Evolutionary conservation across 2,888 invertebrate species (phyloP), one percentile per base, ranked within the genome.

Genomic region (Resseliella maxima): DNA sequence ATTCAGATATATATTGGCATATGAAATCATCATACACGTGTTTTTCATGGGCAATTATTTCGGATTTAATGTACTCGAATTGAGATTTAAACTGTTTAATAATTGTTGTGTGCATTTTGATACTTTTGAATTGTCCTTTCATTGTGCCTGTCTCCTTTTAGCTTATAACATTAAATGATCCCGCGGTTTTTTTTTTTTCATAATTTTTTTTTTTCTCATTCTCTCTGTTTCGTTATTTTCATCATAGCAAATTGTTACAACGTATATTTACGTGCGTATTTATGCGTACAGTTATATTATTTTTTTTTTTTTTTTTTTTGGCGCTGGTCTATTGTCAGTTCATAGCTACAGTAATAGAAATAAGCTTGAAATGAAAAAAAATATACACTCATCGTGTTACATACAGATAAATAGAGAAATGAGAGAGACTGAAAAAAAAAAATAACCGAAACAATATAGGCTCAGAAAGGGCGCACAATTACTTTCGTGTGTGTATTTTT

Each of bases 41-140:
- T 86, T 86, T 86, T 85, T 85, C 31, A 45, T 85, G 18, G 50
- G 86, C 86, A 86, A 86, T 86, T 86, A 86, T 85, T 86, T 86
- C 36, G 85, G 86, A 86, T 86, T 86, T 85, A 86, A 85, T 86
- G 86, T 38, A 86, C 86, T 86, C 86, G 72, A 86, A 86, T 86
- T 86, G 31, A 64, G 64, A 86, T 72, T 86, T 86, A 64, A 45
- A 36, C 59, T 59, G 86, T 72, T 86, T 86, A 86, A 72, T 46
- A 45, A 45, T 85, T 85, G 85, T 85, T 46, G 85, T 85, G 85
- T 46, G 45, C 31, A 85, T 85, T 85, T 41, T 85, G 85, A 85
- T 85, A 85, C 45, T 46, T 85, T 85, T 45, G 6, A 45, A 41
- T 83, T 24, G 36, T 83, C 83, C 83, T 38, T 24, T 83, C 83